These are phyloP conservation scores for Pleuronectes platessa DNA, from an alignment of 2,113 vertebrate species.

Conservation along the genomic window DNA sequence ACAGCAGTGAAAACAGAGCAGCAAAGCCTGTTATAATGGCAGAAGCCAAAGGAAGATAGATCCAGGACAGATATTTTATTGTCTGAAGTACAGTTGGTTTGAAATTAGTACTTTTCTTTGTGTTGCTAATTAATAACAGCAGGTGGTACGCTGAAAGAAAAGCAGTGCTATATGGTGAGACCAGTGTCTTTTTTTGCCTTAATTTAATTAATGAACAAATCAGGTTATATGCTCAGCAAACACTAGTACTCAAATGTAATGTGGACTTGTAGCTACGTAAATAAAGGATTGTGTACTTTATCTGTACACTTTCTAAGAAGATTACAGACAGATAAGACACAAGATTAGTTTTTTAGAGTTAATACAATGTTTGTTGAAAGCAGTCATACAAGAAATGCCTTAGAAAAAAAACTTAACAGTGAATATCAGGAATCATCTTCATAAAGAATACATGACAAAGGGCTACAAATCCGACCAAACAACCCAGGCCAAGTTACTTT, in stretches of 20 bases:
- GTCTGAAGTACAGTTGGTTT: background rate
- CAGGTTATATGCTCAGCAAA: background rate
- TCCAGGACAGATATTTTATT: too few relatives aligned
- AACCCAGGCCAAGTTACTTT: too few relatives aligned
- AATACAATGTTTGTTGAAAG: too few relatives aligned
- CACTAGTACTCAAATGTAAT: background rate
- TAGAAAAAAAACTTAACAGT: too few relatives aligned
- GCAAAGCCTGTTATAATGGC: conserved; percentile 42
- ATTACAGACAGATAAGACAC: background rate
- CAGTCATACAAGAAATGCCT: background rate
- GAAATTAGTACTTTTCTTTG: background rate
- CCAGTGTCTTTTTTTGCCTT: background rate
- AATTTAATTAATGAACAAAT: background rate
- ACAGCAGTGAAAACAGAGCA: conserved; percentile 36
- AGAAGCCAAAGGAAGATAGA: conserved; percentile 18
- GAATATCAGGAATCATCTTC: too few relatives aligned
- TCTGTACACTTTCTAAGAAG: background rate
- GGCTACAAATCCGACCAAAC: too few relatives aligned
- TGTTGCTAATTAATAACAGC: background rate
- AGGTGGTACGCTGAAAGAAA: background rate
- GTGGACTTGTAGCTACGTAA: background rate
- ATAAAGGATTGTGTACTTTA: background rate
- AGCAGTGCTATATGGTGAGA: background rate
- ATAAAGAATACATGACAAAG: too few relatives aligned
- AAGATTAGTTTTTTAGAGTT: too few relatives aligned